Evolutionary conservation across 2,113 vertebrate genomes (phyloP).

Genomic region (Percopsis transmontana): DNA sequence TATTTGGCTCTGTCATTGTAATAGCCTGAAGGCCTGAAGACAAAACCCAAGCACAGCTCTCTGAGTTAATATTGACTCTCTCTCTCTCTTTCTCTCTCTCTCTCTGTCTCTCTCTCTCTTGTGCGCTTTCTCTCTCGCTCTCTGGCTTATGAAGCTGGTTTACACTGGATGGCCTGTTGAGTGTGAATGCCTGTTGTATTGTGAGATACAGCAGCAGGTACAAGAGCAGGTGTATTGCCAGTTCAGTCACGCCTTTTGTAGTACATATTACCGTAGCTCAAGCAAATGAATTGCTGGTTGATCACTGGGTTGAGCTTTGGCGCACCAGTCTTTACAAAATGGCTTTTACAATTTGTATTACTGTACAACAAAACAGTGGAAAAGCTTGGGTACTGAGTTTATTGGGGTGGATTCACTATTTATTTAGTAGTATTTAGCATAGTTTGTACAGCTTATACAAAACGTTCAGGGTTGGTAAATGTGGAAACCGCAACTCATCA

Average conservation of each 20-base stretch:
- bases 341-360: background rate
- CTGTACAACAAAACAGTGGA: background rate
- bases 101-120: conserved; percentile 7
- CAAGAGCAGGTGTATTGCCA: conserved; percentile 35
- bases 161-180: background rate
- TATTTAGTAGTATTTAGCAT: background rate
- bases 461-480: background rate
- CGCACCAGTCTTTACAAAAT: background rate
- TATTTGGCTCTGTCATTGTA: conserved; percentile 49
- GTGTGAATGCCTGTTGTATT: background rate
- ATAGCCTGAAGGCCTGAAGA: conserved; percentile 64
- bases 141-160: background rate
- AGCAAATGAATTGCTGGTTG: background rate
- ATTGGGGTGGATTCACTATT: background rate
- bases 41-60: conserved; percentile 60
- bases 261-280: background rate
- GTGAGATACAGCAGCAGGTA: background rate
- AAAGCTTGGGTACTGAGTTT: too few species aligned
- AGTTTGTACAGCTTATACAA: too few species aligned
- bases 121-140: background rate
- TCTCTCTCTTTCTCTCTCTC: conserved; percentile 1
- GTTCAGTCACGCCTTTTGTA: background rate
- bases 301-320: background rate
- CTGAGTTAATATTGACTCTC: conserved; percentile 62
- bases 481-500: background rate